Base-by-base conservation (phyloP, 2,888 invertebrate species). In the Hecatera dysodea region DNA sequence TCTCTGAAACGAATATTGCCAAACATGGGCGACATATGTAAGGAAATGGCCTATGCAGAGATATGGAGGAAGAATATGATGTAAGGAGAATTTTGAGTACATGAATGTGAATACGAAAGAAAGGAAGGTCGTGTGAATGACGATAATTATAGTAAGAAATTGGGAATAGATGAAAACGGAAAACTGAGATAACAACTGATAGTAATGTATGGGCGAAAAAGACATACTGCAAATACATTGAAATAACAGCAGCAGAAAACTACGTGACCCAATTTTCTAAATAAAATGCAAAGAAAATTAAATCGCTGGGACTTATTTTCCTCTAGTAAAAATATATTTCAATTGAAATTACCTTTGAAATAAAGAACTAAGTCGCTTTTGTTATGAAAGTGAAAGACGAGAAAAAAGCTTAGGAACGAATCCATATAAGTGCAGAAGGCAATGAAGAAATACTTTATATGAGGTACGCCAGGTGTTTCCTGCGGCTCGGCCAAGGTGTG, bases 301-400 rank as follows among this genome's bases (percentile, higher is more conserved):
- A 53, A n/a, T 53, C 22, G 29, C 11, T 33, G 42, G 48, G 24
- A 46, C 15, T 70, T 59, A 46, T 39, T 52, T 1, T 56, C 11
- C 66, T 68, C 22, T 52, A 48, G 61, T 12, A 48, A 11, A 53
- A 75, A 39, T n/a, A 44, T n/a, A 44, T 64, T 62, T 57, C 22
- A 27, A 65, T 60, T 52, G 62, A 65, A 57, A 66, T 69, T 64
- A 60, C 64, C 48, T 62, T 39, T 11, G 39, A 4, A 56, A 50
- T 64, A 52, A 33, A 50, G 63, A 55, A 67, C 56, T 39, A 57
- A 59, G 48, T 57, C 27, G 12, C 33, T n/a, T 44, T 48, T 24
- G 29, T 48, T 60, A 71, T 60, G 55, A 44, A 48, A 71, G 27
- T 63, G 50, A 63, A 75, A 56, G 24, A 57, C 39, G 39, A 60